Conservation (phyloP, 2,113 vertebrate species). For the Ivindomyrus marchei region DNA sequence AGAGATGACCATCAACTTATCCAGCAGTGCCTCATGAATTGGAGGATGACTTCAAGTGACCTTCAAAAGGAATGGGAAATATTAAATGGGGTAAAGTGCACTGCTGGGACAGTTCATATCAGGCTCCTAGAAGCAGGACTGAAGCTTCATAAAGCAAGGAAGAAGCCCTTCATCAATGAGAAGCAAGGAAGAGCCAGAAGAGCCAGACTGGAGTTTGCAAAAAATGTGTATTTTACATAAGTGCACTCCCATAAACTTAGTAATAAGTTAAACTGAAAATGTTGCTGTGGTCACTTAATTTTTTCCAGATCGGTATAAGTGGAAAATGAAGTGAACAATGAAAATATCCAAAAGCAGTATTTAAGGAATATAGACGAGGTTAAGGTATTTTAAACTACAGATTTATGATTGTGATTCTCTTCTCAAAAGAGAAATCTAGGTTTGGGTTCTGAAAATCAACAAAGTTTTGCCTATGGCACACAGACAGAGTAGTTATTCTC, state of each 20-base stretch:
- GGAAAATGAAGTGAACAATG: neutral
- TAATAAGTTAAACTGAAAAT: neutral
- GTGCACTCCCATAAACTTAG: too few species aligned
- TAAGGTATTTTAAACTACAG: neutral
- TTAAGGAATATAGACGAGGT: neutral
- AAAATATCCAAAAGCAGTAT: neutral
- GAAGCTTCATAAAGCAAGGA: neutral
- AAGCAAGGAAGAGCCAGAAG: too few species aligned
- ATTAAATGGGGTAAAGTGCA: neutral
- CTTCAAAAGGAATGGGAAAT: neutral
- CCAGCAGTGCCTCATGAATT: neutral
- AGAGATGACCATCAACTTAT: neutral
- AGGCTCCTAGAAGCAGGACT: neutral
- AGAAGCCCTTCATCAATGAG: neutral
- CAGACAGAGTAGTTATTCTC: conserved; percentile 70
- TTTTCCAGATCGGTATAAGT: neutral
- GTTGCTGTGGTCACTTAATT: neutral
- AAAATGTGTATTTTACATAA: neutral
- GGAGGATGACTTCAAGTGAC: neutral
- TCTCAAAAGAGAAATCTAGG: neutral
- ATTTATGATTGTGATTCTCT: neutral
- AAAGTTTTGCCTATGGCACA: conserved; percentile 61
- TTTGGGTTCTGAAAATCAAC: neutral
- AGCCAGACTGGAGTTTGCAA: neutral
- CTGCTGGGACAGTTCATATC: neutral